Evolutionary conservation across 37 sponge, comb jelly and placozoan genomes (phyloP), one percentile per base, ranked within the genome.

Genomic region (Hexactinellida sp.): DNA sequence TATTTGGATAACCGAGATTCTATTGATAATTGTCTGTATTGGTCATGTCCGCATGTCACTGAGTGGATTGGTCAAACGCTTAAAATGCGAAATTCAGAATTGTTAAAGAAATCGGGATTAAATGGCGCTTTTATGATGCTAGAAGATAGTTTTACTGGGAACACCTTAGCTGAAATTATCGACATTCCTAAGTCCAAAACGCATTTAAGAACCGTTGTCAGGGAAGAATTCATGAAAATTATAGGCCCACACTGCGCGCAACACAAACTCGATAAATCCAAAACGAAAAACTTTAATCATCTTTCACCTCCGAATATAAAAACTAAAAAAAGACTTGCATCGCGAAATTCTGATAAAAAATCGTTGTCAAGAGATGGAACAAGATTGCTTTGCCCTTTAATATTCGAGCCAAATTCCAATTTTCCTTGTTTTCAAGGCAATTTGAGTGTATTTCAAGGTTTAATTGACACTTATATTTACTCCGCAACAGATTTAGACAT

Each of bases 101-200:
- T 21, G 30, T n/a, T 63, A 7, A 63, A 63, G 30, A 63, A 23
- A 10, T 63, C 76, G 3, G 76, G 76, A 7, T 7, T 63, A 21
- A 63, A 63, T 23, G 76, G 76, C 5, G 76, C 76, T n/a, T 25
- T 63, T 63, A 63, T 63, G 76, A 63, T 63, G 30, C 76, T 63
- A 25, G 76, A 63, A 63, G 76, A 63, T 10, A 63, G 28, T 10
- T 63, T 63, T 23, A 63, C 76, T 23, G 76, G 28, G 34, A 63
- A 28, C 13, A 25, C 76, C 5, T n/a, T 63, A 10, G 76, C 76
- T 10, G 76, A 63, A n/a, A 63, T 63, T 32, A 5, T 63, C 3
- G 34, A 63, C 30, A 63, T 63, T n/a, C 76, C 76, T 5, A 63
- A 63, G 30, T 3, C 19, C 28, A 63, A 63, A 63, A 28, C 76